Conservation (phyloP, 1,140 invertebrate species). For the Brachionus rubens region DNA sequence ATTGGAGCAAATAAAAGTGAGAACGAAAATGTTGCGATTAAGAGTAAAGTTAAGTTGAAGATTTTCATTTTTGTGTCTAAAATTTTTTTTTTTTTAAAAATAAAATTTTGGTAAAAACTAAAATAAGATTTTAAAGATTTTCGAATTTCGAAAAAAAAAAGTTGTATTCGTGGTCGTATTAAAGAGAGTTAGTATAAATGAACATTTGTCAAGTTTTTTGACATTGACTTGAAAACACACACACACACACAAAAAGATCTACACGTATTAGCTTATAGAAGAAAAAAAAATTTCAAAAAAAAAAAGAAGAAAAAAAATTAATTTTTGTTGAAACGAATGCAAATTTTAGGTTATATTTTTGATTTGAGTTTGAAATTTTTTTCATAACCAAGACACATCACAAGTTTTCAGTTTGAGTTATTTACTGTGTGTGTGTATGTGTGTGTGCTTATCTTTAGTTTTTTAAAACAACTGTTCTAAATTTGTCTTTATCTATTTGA, state of each 20-base stretch:
- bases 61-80: slow-evolving; percentile 38
- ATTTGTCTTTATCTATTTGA: no score
- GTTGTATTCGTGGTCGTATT: slow-evolving; percentile 43
- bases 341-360: neutral
- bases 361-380: neutral
- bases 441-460: no score
- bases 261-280: slow-evolving; percentile 17
- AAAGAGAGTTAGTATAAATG: slow-evolving; percentile 25
- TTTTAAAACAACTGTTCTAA: no score
- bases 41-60: neutral
- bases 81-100: slow-evolving; percentile 5
- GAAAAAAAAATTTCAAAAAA: no score
- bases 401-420: neutral
- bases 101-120: neutral
- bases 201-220: slow-evolving; percentile 45
- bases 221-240: slow-evolving; percentile 24
- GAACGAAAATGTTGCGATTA: slow-evolving; percentile 12
- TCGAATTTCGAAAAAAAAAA: neutral
- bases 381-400: no score
- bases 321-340: neutral
- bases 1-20: neutral
- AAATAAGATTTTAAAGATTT: slow-evolving; percentile 4
- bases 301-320: neutral
- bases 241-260: neutral
- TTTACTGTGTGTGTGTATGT: no score